Conservation (phyloP, 2,113 vertebrate species). For the Butorides virescens region DNA sequence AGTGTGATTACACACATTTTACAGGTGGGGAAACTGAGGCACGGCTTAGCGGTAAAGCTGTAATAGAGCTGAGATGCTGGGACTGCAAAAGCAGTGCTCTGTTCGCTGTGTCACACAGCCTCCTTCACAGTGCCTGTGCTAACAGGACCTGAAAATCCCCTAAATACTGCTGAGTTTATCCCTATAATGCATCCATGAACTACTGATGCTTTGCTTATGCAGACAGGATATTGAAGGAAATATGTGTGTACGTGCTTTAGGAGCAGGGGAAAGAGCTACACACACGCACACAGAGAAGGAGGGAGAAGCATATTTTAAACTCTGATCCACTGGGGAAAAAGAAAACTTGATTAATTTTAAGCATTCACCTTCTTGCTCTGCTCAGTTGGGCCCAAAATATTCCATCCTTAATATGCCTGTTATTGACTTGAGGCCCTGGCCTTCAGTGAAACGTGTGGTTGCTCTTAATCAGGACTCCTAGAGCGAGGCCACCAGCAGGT, state of each 20-base stretch:
- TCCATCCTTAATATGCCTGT: neutral
- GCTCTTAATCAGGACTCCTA: neutral
- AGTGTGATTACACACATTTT: neutral
- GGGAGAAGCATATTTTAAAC: neutral
- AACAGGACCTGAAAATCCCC: neutral
- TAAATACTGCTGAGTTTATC: neutral
- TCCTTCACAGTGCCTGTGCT: neutral
- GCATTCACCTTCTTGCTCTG: neutral
- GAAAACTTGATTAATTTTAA: neutral
- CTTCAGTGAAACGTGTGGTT: neutral
- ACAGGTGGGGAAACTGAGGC: neutral
- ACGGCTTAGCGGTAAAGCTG: neutral
- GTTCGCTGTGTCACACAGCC: neutral
- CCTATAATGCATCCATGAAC: neutral
- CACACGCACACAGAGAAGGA: neutral
- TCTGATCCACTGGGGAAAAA: neutral
- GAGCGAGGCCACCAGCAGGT: neutral
- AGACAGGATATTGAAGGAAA: neutral
- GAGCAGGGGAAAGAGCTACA: neutral
- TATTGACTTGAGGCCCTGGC: neutral
- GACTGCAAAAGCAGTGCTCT: neutral
- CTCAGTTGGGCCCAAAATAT: neutral
- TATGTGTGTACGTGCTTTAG: neutral
- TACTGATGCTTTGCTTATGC: neutral
- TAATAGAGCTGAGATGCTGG: neutral